A percentile compares a stretch with the other conserved stretches of the same genome.
phyloP scores from a whole-genome alignment of 2,888 invertebrate species.

The Stenchaetothrips biformis region DNA sequence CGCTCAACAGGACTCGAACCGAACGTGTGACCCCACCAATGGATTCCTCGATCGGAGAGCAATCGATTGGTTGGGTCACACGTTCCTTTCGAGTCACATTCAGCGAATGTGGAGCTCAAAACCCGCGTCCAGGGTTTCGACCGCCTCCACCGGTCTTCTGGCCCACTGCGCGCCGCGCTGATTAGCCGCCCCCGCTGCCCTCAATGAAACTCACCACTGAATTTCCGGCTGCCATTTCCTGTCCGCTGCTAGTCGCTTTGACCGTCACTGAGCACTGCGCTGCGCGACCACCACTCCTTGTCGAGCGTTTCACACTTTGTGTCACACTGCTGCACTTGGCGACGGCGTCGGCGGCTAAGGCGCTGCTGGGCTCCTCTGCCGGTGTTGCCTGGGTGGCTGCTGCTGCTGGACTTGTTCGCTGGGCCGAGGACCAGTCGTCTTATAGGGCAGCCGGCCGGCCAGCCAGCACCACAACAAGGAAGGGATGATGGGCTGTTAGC shows the following conservation, averaged over 20 bases:
- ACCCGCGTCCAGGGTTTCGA: too few species aligned
- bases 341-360: background rate
- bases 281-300: background rate
- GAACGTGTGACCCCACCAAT: too few species aligned
- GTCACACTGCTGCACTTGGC: background rate
- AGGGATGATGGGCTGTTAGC: background rate
- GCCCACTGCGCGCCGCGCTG: too few species aligned
- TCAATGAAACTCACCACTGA: too few species aligned
- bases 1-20: too few species aligned
- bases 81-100: too few species aligned
- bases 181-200: too few species aligned
- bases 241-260: background rate
- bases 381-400: background rate
- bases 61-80: too few species aligned
- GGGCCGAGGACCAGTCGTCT: background rate
- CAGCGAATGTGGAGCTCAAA: too few species aligned
- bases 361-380: background rate
- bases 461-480: background rate
- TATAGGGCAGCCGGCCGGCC: background rate
- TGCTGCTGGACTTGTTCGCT: background rate
- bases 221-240: too few species aligned
- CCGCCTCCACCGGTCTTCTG: too few species aligned
- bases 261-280: background rate
- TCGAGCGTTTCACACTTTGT: background rate
- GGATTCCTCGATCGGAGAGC: too few species aligned